Base-by-base conservation (phyloP, 2,888 invertebrate genomes). In the Ochlodes sylvanus region DNA sequence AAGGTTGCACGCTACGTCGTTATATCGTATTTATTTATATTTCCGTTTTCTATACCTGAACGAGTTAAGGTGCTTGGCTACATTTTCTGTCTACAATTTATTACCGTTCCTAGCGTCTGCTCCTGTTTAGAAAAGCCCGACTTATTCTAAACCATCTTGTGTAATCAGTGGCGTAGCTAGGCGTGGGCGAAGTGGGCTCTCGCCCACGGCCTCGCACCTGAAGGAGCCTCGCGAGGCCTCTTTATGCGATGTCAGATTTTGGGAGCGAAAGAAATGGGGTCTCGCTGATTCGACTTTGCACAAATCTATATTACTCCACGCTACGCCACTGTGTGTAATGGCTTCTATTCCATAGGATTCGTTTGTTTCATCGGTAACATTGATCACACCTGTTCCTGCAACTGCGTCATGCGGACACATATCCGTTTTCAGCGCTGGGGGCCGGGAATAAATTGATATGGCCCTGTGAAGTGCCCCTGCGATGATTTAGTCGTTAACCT, bases 401-500 rank as follows among this genome's bases (percentile, higher is more conserved):
- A 62, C 69, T 75, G 73, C 74, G 76, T 74, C 73, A 70, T 58
- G 41, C 69, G 47, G 69, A 69, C 73, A 73, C 75, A 62, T 69
- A 75, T 76, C 75, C 76, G 73, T 56, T 61, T 58, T 55, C 57
- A 69, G 70, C 58, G 44, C 41, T 69, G 72, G 74, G 75, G 73
- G 76, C 78, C 64, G 67, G n/a, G 69, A 65, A 75, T 77, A 82
- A 89, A 92, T 92, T 92, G 90, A 90, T 88, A 87, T 84, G 91
- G 82, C 93, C 92, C 79, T 88, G 89, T 56, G 79, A 78, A 75
- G 71, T 79, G 83, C 80, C 81, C 86, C 83, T 74, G 81, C 78
- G 84, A 82, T 86, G 87, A 89, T 92, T 90, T 92, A 89, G 83
- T 90, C 85, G 87, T 92, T 91, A 90, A 91, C 91, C 91, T 89